A percentile compares a stretch with the other conserved stretches of the same genome.
phyloP scores from a whole-genome alignment of 2,797 vertebrate genomes.

The Lithobates pipiens region DNA sequence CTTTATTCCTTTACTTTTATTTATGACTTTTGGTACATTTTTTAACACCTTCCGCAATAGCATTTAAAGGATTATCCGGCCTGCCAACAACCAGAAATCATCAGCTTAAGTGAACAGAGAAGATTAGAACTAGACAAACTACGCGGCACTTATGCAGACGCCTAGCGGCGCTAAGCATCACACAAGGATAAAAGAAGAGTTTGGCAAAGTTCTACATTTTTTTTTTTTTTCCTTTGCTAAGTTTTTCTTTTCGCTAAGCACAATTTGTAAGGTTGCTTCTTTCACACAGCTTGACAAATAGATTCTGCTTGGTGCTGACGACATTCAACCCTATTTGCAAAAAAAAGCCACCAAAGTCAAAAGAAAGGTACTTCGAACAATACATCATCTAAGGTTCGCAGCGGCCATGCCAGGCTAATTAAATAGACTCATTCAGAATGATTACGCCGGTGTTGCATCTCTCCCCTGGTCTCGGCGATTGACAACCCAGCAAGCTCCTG shows the following conservation, averaged over 20 bases:
- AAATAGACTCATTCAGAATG: constrained; percentile 16
- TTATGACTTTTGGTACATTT: neutral
- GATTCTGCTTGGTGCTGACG: constrained; percentile 15
- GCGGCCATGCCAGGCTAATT: neutral
- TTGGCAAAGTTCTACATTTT: constrained; percentile 3
- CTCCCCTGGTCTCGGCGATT: too few species aligned
- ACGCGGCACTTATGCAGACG: neutral
- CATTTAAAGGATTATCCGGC: constrained; percentile 37
- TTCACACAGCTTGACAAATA: constrained; percentile 42
- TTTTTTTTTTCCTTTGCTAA: neutral
- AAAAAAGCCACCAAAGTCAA: constrained; percentile 19
- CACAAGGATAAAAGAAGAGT: neutral
- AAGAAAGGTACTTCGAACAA: constrained; percentile 10
- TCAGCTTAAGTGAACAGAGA: neutral
- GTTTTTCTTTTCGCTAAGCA: neutral
- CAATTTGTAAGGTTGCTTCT: neutral
- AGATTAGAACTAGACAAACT: constrained; percentile 15
- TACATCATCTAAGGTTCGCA: constrained; percentile 1
- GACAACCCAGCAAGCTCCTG: neutral
- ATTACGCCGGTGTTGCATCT: neutral
- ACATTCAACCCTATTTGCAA: constrained; percentile 6
- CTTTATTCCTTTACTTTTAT: neutral
- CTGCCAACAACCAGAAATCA: constrained; percentile 26
- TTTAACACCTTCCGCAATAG: neutral
- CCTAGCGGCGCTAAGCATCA: neutral